A percentile compares a stretch with the other conserved stretches of the same genome.
Conservation (phyloP, 2,888 invertebrate genomes). For the Eristalis intricaria region DNA sequence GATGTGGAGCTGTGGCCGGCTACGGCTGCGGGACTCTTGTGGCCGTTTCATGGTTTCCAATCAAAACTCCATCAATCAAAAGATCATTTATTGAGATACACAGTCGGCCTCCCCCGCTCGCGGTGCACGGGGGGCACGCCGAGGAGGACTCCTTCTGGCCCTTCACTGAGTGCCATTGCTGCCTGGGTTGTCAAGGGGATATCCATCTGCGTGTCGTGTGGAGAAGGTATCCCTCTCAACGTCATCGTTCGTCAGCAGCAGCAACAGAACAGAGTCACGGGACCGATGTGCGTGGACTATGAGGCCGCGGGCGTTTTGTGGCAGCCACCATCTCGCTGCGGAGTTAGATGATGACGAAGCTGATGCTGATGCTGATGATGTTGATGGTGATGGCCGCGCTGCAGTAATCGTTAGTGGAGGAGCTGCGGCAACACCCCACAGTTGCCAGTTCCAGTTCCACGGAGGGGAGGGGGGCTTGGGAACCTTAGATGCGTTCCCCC, state of each 20-base stretch:
- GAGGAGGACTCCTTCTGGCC: slow-evolving; percentile 8
- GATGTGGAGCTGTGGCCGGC: slow-evolving; percentile 6
- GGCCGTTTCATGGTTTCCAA: slow-evolving; percentile 36
- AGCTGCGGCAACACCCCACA: slow-evolving; percentile 20
- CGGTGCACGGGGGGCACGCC: neutral
- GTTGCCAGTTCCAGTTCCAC: neutral
- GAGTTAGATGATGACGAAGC: slow-evolving; percentile 4
- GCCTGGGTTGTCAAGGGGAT: slow-evolving; percentile 31
- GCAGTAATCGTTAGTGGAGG: slow-evolving; percentile 16
- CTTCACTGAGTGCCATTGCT: slow-evolving; percentile 39
- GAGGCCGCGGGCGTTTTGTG: slow-evolving; percentile 47
- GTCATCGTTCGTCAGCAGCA: slow-evolving; percentile 26
- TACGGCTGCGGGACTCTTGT: slow-evolving; percentile 4
- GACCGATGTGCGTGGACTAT: slow-evolving; percentile 54
- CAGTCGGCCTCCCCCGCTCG: neutral
- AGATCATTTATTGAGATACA: slow-evolving; percentile 52
- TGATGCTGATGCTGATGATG: slow-evolving; percentile 8
- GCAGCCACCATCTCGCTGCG: slow-evolving; percentile 5
- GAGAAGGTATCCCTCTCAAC: neutral
- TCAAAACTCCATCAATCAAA: slow-evolving; percentile 70
- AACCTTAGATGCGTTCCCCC: slow-evolving; percentile 31
- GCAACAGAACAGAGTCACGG: neutral
- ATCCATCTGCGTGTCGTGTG: slow-evolving; percentile 29
- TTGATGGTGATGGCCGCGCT: slow-evolving; percentile 40
- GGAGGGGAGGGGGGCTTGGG: neutral